Evolutionary conservation across 2,888 invertebrate species (phyloP).

Genomic region (Agapetus fuscipes): DNA sequence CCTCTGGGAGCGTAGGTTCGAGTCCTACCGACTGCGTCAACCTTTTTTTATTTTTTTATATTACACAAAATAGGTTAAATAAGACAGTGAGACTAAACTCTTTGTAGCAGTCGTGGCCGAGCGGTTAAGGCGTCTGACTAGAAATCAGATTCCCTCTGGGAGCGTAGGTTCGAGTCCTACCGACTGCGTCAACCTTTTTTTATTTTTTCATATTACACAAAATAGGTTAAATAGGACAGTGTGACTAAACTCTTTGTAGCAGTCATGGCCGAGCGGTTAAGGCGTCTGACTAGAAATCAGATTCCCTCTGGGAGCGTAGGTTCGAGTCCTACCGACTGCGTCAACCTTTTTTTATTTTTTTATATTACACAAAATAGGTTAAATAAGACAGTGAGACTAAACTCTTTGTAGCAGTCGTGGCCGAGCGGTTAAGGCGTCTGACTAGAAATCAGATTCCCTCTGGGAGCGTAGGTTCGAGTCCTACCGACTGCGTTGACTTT

Average conservation of each 20-base stretch:
- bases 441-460: conserved; percentile 86
- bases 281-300: conserved; percentile 85
- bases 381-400: no score
- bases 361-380: no score
- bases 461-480: conserved; percentile 87
- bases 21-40: conserved; percentile 84
- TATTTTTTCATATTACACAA: no score
- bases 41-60: no score
- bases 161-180: conserved; percentile 87
- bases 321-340: conserved; percentile 85
- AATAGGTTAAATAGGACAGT: no score
- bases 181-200: no score
- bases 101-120: conserved; percentile 80
- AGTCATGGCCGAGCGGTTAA: conserved; percentile 83
- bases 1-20: conserved; percentile 87
- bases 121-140: conserved; percentile 85
- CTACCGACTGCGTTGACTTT: conserved; percentile 84
- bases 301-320: conserved; percentile 87
- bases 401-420: conserved; percentile 78
- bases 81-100: no score
- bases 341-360: no score
- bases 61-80: no score
- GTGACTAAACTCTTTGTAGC: no score
- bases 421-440: conserved; percentile 85
- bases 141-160: conserved; percentile 86